These are phyloP conservation scores for Halictus quadricinctus DNA, from an alignment of 2,888 invertebrate genomes.

Conservation along the genomic window DNA sequence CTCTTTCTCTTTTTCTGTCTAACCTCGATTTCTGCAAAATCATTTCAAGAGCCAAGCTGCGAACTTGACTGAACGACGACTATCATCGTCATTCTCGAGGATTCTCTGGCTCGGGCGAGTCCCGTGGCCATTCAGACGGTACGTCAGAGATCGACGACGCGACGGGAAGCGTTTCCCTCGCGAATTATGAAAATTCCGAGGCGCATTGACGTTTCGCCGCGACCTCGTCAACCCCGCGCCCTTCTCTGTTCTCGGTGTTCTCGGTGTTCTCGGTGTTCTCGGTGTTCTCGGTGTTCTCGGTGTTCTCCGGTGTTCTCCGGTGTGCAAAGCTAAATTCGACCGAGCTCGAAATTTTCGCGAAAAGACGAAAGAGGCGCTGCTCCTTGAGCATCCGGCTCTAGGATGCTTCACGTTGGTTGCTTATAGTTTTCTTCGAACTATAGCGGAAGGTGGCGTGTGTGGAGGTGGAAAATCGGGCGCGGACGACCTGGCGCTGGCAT, in stretches of 20 bases:
- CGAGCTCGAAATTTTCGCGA: conserved; percentile 61
- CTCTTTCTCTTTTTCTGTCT: too few species aligned
- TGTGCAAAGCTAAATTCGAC: conserved; percentile 60
- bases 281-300: too few species aligned
- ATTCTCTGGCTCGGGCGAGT: background rate
- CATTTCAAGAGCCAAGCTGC: background rate
- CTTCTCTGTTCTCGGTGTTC: background rate
- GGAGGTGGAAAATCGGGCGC: conserved; percentile 71
- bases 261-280: too few species aligned
- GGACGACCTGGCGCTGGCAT: conserved; percentile 64
- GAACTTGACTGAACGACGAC: background rate
- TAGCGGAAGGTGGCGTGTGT: conserved; percentile 55
- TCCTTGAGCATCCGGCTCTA: conserved; percentile 40
- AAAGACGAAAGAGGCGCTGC: conserved; percentile 65
- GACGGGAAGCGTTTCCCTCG: conserved; percentile 38
- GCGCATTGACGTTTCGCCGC: conserved; percentile 36
- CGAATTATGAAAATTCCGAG: conserved; percentile 42
- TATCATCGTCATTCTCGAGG: conserved; percentile 7
- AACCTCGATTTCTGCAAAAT: background rate
- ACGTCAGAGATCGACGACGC: conserved; percentile 50
- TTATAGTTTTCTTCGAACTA: conserved; percentile 61
- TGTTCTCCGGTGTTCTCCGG: conserved; percentile 6
- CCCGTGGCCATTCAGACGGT: conserved; percentile 41
- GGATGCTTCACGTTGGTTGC: conserved; percentile 43
- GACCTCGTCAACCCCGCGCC: conserved; percentile 2